Evolutionary conservation across 2,113 vertebrate genomes (phyloP).

Genomic region (Helogale parvula): DNA sequence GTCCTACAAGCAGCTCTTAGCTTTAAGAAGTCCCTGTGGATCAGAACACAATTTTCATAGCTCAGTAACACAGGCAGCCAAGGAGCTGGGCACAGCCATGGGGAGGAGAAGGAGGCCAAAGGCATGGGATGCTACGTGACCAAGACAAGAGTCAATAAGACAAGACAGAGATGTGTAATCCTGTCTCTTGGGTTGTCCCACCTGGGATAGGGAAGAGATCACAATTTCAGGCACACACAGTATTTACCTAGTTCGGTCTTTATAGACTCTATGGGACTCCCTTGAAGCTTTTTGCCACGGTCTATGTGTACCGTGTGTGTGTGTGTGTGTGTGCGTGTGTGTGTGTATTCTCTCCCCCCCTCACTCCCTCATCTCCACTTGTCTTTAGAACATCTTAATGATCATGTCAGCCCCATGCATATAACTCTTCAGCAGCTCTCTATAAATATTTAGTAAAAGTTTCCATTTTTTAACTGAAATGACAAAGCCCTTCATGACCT

Average conservation of each 20-base stretch:
- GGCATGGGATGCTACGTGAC: not conserved
- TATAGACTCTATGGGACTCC: not conserved
- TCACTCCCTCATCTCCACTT: not conserved
- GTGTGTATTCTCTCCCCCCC: not conserved
- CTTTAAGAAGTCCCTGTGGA: slow-evolving; percentile 63
- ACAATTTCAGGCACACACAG: not conserved
- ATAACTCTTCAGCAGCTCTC: not conserved
- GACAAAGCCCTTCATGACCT: not conserved
- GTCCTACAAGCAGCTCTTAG: slow-evolving; percentile 60
- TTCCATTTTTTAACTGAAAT: not conserved
- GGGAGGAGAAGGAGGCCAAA: not conserved
- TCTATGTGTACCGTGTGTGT: not conserved
- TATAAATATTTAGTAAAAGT: not conserved
- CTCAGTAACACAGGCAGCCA: slow-evolving; percentile 10
- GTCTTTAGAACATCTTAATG: not conserved
- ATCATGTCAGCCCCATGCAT: not conserved
- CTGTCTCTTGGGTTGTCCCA: not conserved
- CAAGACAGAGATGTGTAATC: not conserved
- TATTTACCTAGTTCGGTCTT: not conserved
- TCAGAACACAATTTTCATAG: slow-evolving; percentile 16
- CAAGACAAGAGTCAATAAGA: not conserved
- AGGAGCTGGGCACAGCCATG: not conserved
- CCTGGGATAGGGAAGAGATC: not conserved
- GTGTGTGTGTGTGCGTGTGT: too few relatives aligned
- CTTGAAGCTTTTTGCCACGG: not conserved